These are phyloP conservation scores for Leuciscus waleckii DNA, from an alignment of 2,797 vertebrate species.

Conservation along the genomic window DNA sequence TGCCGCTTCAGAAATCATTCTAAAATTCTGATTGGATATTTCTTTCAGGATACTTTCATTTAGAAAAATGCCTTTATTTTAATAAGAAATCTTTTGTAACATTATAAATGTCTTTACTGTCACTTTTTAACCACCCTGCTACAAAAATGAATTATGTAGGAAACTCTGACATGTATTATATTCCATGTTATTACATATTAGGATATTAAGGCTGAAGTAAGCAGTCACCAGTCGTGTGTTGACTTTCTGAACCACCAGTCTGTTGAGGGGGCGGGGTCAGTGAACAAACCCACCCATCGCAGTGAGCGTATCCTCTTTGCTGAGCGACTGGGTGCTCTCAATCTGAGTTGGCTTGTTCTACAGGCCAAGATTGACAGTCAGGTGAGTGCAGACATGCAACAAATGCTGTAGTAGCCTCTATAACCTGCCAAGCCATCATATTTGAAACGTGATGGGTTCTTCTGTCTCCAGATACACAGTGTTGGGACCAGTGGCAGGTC, in stretches of 20 bases:
- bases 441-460: background rate
- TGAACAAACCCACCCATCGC: constrained; percentile 75
- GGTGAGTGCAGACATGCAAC: constrained; percentile 71
- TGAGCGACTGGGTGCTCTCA: constrained; percentile 84
- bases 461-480: constrained; percentile 75
- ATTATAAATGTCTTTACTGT: background rate
- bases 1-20: too few relatives aligned
- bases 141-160: background rate
- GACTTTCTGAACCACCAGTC: constrained; percentile 90
- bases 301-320: constrained; percentile 80
- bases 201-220: constrained; percentile 82
- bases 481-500: constrained; percentile 76
- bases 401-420: background rate
- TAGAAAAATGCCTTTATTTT: background rate
- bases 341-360: constrained; percentile 80
- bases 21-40: background rate
- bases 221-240: constrained; percentile 81
- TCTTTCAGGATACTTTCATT: too few relatives aligned
- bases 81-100: background rate
- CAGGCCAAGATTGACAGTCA: constrained; percentile 79
- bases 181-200: constrained; percentile 58
- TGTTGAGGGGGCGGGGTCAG: constrained; percentile 75
- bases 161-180: background rate
- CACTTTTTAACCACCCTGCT: background rate
- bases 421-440: background rate